phyloP scores from a whole-genome alignment of 2,888 invertebrate genomes.

The Odontocerum albicorne region DNA sequence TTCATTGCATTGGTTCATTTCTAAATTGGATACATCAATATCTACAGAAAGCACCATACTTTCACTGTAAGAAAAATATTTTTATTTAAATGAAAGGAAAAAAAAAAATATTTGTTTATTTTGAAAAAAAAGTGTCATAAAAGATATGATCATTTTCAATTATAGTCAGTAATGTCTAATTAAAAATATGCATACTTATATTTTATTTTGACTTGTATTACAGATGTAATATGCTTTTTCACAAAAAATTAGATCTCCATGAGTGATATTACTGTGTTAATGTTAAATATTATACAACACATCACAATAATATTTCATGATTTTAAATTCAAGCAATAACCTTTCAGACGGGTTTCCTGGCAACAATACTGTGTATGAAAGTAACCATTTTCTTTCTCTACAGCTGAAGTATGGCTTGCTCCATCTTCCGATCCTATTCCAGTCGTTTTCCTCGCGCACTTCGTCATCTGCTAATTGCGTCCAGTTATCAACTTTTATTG shows the following conservation, averaged over 20 bases:
- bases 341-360: not conserved
- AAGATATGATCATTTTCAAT: not conserved
- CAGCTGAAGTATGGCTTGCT: constrained; percentile 89
- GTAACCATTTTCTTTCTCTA: constrained; percentile 74
- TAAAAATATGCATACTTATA: not conserved
- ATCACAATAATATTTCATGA: too few species aligned
- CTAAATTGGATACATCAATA: constrained; percentile 77
- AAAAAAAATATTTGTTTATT: not conserved
- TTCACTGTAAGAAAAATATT: constrained; percentile 42
- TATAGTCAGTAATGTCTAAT: not conserved
- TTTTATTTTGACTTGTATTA: too few species aligned
- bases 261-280: too few species aligned
- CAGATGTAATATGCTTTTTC: too few species aligned
- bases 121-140: not conserved
- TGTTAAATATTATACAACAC: too few species aligned
- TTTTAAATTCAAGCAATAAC: not conserved
- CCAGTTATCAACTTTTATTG: not conserved
- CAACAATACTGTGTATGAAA: constrained; percentile 75
- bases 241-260: too few species aligned
- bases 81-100: not conserved
- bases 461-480: constrained; percentile 1
- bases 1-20: constrained; percentile 84
- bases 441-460: not conserved
- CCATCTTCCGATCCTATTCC: constrained; percentile 66
- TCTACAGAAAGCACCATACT: constrained; percentile 60